These are phyloP conservation scores for Chrosomus eos DNA, from an alignment of 2,797 vertebrate species.

Conservation along the genomic window DNA sequence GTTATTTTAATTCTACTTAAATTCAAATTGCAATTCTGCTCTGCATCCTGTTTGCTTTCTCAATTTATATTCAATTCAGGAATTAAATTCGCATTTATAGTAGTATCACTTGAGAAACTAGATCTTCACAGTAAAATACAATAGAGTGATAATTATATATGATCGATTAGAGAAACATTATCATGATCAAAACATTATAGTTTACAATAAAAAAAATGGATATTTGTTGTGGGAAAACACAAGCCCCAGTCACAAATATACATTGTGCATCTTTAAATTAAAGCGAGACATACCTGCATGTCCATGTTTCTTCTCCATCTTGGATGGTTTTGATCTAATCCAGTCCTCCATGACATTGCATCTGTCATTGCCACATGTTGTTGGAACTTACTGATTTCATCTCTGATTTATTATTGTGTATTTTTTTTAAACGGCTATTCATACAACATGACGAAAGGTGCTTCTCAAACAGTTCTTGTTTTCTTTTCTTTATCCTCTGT, in stretches of 20 bases:
- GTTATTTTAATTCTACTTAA: background rate
- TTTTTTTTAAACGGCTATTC: conserved; percentile 31
- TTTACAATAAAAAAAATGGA: background rate
- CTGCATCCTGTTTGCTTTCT: background rate
- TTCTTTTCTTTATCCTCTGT: conserved; percentile 48
- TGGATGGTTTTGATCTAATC: background rate
- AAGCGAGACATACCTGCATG: background rate
- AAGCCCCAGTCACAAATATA: background rate
- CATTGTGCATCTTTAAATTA: background rate
- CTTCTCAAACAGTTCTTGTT: conserved; percentile 34
- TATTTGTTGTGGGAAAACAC: background rate
- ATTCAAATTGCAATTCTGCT: background rate
- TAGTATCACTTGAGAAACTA: background rate
- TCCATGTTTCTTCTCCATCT: background rate
- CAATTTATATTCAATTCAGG: background rate
- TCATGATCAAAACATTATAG: background rate
- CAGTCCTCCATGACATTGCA: background rate
- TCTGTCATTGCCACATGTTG: background rate
- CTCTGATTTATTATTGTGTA: conserved; percentile 32
- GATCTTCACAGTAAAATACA: background rate
- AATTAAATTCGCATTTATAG: background rate
- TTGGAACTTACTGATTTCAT: conserved; percentile 30
- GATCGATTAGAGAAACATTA: background rate
- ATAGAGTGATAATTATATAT: background rate
- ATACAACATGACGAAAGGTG: conserved; percentile 23